Percentiles rank a stretch among this genome's conserved stretches.
Conservation (phyloP, 2,888 invertebrate genomes). For the Tipula helvola region DNA sequence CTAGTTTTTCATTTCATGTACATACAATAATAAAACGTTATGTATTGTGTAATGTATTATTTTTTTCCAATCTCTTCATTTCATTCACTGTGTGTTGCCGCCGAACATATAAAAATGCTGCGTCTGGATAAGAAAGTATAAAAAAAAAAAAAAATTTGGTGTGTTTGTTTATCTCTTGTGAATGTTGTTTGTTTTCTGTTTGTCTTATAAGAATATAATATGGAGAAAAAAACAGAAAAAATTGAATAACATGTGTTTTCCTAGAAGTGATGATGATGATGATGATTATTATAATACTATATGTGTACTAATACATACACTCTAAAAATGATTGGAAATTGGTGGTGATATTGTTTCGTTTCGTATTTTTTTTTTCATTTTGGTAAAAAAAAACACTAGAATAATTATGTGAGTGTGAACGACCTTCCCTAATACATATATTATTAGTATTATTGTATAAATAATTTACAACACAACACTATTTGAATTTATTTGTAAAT, state of each 20-base stretch:
- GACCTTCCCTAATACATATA: conserved; percentile 7
- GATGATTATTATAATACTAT: background rate
- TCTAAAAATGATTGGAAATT: background rate
- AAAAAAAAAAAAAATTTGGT: background rate
- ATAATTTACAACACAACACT: background rate
- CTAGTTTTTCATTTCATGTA: background rate
- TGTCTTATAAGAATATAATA: background rate
- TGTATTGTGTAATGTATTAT: background rate
- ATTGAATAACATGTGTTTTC: background rate
- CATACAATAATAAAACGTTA: background rate
- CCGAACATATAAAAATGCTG: background rate
- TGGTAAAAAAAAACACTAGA: background rate
- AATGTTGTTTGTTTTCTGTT: background rate
- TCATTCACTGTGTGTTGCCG: background rate
- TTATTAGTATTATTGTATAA: background rate
- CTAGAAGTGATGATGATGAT: background rate
- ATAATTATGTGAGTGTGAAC: conserved; percentile 4
- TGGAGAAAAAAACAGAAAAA: background rate
- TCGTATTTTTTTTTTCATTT: background rate
- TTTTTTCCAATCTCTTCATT: background rate
- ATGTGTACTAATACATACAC: background rate
- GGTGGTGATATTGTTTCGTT: background rate
- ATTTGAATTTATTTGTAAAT: conserved; percentile 4
- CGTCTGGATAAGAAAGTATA: background rate
- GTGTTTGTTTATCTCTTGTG: background rate